Conservation (phyloP, 37 sponge, comb jelly and placozoan genomes). For the Spongia lamella region DNA sequence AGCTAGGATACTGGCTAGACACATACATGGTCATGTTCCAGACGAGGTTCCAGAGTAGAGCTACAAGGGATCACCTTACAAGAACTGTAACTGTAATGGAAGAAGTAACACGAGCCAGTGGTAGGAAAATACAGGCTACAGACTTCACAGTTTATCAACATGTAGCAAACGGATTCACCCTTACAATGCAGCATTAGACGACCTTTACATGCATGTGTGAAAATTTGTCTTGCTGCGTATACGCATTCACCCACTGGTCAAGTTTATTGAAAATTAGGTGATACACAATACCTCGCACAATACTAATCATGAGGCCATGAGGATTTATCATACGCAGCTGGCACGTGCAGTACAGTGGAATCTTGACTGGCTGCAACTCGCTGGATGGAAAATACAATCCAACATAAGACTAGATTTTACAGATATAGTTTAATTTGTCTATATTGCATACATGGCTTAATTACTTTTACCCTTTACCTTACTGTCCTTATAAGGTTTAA, state of each 20-base stretch:
- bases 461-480: too few relatives aligned
- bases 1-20: too few relatives aligned
- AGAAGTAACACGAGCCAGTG: constrained; percentile 38
- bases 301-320: too few relatives aligned
- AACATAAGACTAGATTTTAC: too few relatives aligned
- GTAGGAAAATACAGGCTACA: constrained; percentile 32
- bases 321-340: background rate
- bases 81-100: constrained; percentile 34
- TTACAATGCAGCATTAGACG: constrained; percentile 31
- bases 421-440: too few relatives aligned
- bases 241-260: constrained; percentile 54
- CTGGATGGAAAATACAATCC: constrained; percentile 59
- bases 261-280: constrained; percentile 57
- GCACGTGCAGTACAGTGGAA: constrained; percentile 62
- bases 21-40: too few relatives aligned
- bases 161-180: constrained; percentile 61
- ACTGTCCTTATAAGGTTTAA: too few relatives aligned
- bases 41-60: constrained; percentile 30
- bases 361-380: constrained; percentile 37
- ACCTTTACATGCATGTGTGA: background rate
- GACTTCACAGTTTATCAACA: constrained; percentile 43
- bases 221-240: background rate
- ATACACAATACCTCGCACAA: background rate
- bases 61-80: constrained; percentile 41
- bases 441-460: too few relatives aligned